Evolutionary conservation across 1,140 invertebrate genomes (phyloP).

Genomic region (Ceratina australensis): DNA sequence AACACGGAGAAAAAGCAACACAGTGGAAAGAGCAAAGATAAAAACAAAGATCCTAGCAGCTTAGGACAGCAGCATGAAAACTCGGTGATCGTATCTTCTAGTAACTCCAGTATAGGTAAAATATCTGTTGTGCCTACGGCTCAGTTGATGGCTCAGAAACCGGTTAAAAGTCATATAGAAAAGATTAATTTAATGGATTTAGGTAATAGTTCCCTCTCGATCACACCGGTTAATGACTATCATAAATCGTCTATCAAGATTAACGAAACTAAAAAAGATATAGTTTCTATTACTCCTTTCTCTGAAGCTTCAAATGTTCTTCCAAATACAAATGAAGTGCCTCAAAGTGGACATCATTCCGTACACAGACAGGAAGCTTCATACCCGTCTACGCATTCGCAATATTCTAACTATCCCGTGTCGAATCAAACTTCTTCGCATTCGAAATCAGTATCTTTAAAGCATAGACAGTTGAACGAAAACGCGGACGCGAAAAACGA

Average conservation of each 20-base stretch:
- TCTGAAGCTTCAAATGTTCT: constrained; percentile 54
- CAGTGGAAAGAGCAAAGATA: constrained; percentile 66
- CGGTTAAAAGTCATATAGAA: constrained; percentile 62
- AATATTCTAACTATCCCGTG: constrained; percentile 39
- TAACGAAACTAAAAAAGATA: constrained; percentile 71
- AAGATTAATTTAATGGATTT: constrained; percentile 72
- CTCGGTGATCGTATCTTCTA: constrained; percentile 8
- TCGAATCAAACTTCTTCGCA: constrained; percentile 31
- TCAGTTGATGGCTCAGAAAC: constrained; percentile 69
- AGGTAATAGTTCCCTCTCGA: constrained; percentile 71
- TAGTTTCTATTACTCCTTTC: constrained; percentile 74
- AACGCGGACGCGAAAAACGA: constrained; percentile 54
- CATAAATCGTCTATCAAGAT: constrained; percentile 64
- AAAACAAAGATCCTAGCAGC: constrained; percentile 49
- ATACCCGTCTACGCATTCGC: constrained; percentile 41
- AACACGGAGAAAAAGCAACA: constrained; percentile 63
- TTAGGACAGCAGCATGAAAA: constrained; percentile 51
- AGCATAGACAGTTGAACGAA: constrained; percentile 66
- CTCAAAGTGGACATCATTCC: constrained; percentile 58
- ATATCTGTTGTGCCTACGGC: constrained; percentile 70
- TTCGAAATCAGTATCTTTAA: constrained; percentile 55
- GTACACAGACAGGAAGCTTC: constrained; percentile 58
- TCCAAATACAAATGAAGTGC: constrained; percentile 53
- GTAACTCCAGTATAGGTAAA: constrained; percentile 64
- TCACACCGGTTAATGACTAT: constrained; percentile 75